phyloP scores from a whole-genome alignment of 2,797 vertebrate genomes.

The Myiothlypis coronata region DNA sequence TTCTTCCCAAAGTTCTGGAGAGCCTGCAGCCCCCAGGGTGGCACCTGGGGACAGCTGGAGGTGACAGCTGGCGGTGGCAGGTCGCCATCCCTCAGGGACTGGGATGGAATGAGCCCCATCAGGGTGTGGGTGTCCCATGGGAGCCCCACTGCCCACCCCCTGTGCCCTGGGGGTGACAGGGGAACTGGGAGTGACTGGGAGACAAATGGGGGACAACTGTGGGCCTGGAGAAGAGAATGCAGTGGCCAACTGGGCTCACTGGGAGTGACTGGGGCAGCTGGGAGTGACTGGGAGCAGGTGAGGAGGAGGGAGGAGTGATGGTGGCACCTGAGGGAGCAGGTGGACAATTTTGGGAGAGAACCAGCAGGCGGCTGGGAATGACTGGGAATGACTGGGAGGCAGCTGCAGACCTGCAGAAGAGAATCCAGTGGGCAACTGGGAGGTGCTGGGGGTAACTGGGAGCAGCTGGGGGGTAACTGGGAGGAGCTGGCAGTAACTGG shows the following conservation, averaged over 20 bases:
- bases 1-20: rapidly evolving
- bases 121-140: rapidly evolving
- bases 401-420: not conserved
- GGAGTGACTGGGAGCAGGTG: not conserved
- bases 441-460: too few species aligned
- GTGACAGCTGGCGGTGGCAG: rapidly evolving
- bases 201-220: not conserved
- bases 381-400: not conserved
- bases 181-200: too few species aligned
- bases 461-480: too few species aligned
- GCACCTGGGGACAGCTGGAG: not conserved
- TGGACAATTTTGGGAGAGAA: not conserved
- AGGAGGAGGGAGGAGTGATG: not conserved
- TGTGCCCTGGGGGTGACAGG: too few species aligned
- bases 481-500: too few species aligned
- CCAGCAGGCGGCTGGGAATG: not conserved
- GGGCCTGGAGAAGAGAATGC: not conserved
- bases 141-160: not conserved
- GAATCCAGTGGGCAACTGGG: not conserved
- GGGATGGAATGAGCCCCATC: not conserved
- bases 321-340: not conserved
- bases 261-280: not conserved
- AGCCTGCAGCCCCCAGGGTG: not conserved
- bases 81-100: rapidly evolving
- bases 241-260: not conserved